Evolutionary conservation across 2,797 vertebrate species (phyloP), one percentile per base, ranked within the genome.

Genomic region (Phoeniculus purpureus): DNA sequence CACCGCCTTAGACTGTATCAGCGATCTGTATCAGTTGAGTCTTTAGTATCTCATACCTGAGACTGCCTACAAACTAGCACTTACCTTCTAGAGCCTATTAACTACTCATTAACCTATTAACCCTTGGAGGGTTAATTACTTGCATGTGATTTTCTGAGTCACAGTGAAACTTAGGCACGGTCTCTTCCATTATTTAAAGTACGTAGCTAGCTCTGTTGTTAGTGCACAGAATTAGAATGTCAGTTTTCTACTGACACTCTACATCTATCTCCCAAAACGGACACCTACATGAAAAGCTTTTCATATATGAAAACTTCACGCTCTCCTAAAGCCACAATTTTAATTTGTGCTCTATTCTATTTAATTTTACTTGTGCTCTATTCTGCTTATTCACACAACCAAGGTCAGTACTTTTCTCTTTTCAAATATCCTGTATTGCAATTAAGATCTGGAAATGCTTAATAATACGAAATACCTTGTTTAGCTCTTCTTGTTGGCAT

Each of bases 391-490:
- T 9, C 8, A 37, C 20, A 54, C 18, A 61, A 9, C 13, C 54
- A 21, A 20, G 62, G 18, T 60, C 62, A 88, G 9, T 51, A 66
- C 6, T 67, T 19, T 22, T 16, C n/a, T 71, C 12, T 58, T 26
- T 54, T 60, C 47, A 31, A 80, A 93, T 82, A 55, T 82, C 14
- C 45, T 19, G 15, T 29, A 26, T 12, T 78, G 50, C 29, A 68
- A 17, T 40, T 74, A 62, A 85, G 50, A 70, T 54, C 71, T 52
- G 31, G 68, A 93, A 95, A 83, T 54, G 40, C 22, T 64, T 55
- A 32, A 56, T 31, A 2, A n/a, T n/a, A 65, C 21, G 12, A 89
- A 85, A 55, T 98, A 98, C 97, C 97, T 97, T 96, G 12, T 84
- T 95, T 75, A 94, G 60, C 47, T 96, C 93, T 85, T 96, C 95